Percentiles rank a stretch among this genome's conserved stretches.
phyloP scores from a whole-genome alignment of 1,140 invertebrate genomes.

The Hypothenemus hampei region DNA sequence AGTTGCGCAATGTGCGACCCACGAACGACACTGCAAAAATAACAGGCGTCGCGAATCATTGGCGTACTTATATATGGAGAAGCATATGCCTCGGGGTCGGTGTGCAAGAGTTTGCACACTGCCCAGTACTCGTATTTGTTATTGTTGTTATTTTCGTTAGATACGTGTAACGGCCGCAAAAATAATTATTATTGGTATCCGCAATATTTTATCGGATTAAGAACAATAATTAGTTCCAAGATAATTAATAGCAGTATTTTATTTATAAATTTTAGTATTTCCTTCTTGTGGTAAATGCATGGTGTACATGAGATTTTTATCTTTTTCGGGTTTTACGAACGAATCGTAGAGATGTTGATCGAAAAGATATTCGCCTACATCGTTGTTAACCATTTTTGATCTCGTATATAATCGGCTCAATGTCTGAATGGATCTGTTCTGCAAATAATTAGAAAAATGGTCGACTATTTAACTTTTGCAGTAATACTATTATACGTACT shows the following conservation, averaged over 20 bases:
- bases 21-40: background rate
- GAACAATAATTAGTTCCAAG: no score
- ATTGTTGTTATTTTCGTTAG: background rate
- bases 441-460: slow-evolving; percentile 9
- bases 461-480: background rate
- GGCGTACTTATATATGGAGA: background rate
- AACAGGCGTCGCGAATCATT: background rate
- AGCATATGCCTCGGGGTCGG: background rate
- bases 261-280: slow-evolving; percentile 13
- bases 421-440: slow-evolving; percentile 36
- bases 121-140: background rate
- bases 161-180: no score
- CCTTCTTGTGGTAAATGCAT: slow-evolving; percentile 5
- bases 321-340: slow-evolving; percentile 25
- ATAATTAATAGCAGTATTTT: no score
- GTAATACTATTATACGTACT: slow-evolving; percentile 44
- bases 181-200: no score
- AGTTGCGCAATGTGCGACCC: background rate
- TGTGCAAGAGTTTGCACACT: background rate
- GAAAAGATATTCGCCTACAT: slow-evolving; percentile 35
- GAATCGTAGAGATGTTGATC: slow-evolving; percentile 34
- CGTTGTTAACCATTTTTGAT: slow-evolving; percentile 27
- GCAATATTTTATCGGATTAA: no score
- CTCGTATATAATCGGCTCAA: slow-evolving; percentile 27
- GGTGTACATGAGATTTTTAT: slow-evolving; percentile 26